Evolutionary conservation across 1,140 invertebrate genomes (phyloP).

Genomic region (Diorhabda carinulata): DNA sequence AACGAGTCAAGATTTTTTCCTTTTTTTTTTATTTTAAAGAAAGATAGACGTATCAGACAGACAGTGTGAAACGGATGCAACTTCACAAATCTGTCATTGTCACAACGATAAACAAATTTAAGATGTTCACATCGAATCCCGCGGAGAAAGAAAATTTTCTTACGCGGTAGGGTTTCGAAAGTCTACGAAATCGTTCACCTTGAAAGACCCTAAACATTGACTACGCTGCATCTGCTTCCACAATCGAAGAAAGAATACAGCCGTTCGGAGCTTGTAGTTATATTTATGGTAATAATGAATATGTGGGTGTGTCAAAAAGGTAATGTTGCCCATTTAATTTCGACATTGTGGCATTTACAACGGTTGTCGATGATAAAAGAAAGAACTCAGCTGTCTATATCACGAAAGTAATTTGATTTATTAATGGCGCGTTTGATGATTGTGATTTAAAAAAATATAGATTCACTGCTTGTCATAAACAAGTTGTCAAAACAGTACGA

Average conservation of each 20-base stretch:
- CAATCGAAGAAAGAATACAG: background rate
- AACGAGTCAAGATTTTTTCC: slow-evolving; percentile 11
- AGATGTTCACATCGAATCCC: slow-evolving; percentile 5
- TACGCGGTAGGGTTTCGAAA: slow-evolving; percentile 14
- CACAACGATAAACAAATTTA: slow-evolving; percentile 16
- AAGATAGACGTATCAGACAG: background rate
- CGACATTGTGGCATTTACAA: background rate
- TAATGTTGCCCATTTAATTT: background rate
- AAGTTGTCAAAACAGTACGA: too few relatives aligned
- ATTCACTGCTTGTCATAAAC: too few relatives aligned
- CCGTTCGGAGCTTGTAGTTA: background rate
- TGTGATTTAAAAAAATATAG: too few relatives aligned
- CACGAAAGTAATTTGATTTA: too few relatives aligned
- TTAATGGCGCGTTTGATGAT: too few relatives aligned
- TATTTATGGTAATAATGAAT: background rate
- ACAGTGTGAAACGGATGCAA: slow-evolving; percentile 10
- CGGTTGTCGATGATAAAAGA: too few relatives aligned
- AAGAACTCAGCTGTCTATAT: too few relatives aligned
- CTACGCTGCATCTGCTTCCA: background rate
- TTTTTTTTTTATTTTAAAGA: slow-evolving; percentile 4
- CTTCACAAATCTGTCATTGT: slow-evolving; percentile 19
- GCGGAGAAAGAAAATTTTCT: slow-evolving; percentile 16
- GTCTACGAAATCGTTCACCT: slow-evolving; percentile 4
- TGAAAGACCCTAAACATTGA: background rate
- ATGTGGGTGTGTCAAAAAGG: slow-evolving; percentile 1